A percentile compares a stretch with the other conserved stretches of the same genome.
Conservation (phyloP, 2,888 invertebrate species). For the Ennomos quercinarius region DNA sequence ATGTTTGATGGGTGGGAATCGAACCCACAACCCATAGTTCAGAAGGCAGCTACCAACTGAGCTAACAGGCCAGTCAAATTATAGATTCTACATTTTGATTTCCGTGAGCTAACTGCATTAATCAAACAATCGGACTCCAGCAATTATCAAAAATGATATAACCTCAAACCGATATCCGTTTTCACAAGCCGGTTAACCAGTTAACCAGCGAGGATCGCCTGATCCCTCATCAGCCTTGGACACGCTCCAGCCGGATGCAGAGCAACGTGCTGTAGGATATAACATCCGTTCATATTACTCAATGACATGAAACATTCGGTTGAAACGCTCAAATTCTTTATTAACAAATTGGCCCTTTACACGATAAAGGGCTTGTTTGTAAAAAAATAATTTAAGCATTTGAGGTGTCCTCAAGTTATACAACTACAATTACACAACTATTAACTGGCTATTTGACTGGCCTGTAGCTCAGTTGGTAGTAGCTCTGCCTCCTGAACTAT, state of each 20-base stretch:
- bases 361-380: too few relatives aligned
- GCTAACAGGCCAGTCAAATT: neutral
- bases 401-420: too few relatives aligned
- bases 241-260: conserved; percentile 12
- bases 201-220: conserved; percentile 9
- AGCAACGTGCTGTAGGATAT: conserved; percentile 6
- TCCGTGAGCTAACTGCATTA: conserved; percentile 3
- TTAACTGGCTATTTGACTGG: too few relatives aligned
- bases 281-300: conserved; percentile 22
- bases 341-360: too few relatives aligned
- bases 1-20: too few relatives aligned
- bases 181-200: conserved; percentile 9
- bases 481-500: too few relatives aligned
- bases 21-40: too few relatives aligned
- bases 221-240: conserved; percentile 18
- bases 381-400: too few relatives aligned
- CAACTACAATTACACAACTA: too few relatives aligned
- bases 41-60: too few relatives aligned
- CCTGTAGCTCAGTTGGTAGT: too few relatives aligned
- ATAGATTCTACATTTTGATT: neutral
- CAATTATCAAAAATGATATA: conserved; percentile 29
- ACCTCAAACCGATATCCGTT: conserved; percentile 24
- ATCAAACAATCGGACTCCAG: conserved; percentile 5
- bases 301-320: conserved; percentile 4
- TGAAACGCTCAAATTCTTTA: too few relatives aligned